These are phyloP conservation scores for Chalcosyrphus nemorum DNA, from an alignment of 2,888 invertebrate species.

Conservation along the genomic window DNA sequence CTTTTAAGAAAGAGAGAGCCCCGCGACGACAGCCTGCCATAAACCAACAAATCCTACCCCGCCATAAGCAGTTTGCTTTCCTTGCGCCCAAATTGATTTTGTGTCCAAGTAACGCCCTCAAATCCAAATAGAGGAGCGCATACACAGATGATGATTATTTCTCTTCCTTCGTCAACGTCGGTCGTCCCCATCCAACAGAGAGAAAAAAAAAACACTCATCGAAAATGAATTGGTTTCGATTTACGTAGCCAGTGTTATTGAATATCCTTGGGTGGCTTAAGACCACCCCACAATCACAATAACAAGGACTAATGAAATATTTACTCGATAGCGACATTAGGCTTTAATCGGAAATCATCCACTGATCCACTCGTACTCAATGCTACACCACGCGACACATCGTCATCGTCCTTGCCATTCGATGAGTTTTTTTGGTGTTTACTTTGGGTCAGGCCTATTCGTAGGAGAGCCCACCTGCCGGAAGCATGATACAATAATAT, in stretches of 20 bases:
- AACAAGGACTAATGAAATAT: constrained; percentile 64
- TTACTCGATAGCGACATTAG: constrained; percentile 63
- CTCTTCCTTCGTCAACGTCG: background rate
- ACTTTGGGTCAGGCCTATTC: background rate
- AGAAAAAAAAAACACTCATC: constrained; percentile 52
- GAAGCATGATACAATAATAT: constrained; percentile 37
- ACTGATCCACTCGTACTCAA: constrained; percentile 42
- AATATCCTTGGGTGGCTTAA: constrained; percentile 29
- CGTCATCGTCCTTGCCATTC: background rate
- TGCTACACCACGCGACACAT: constrained; percentile 29
- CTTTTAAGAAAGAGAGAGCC: constrained; percentile 43
- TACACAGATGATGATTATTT: constrained; percentile 65
- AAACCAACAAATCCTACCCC: background rate
- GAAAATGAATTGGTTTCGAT: constrained; percentile 69
- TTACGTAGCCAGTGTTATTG: constrained; percentile 36
- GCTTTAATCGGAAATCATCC: constrained; percentile 60
- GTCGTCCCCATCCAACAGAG: background rate
- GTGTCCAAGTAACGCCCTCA: constrained; percentile 44
- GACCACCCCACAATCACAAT: constrained; percentile 47
- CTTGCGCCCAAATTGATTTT: constrained; percentile 66
- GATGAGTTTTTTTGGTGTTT: constrained; percentile 10
- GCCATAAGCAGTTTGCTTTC: constrained; percentile 25
- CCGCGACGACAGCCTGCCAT: constrained; percentile 18
- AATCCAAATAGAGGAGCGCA: constrained; percentile 41
- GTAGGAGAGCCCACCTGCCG: constrained; percentile 5